A percentile compares a stretch with the other conserved stretches of the same genome.
Evolutionary conservation across 2,797 vertebrate genomes (phyloP).

Genomic region (Platyrinchus mystaceus): DNA sequence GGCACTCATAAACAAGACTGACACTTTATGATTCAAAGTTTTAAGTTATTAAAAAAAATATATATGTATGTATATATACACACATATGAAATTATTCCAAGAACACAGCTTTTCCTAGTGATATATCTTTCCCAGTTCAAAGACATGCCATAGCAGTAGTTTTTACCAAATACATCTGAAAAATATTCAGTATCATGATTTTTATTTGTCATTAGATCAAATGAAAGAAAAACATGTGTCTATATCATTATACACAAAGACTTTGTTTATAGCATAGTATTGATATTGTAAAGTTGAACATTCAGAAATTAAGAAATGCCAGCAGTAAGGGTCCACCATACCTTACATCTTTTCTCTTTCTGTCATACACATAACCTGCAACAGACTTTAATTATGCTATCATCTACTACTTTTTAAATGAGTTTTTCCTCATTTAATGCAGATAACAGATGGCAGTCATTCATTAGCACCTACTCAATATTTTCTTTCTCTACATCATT

Average conservation of each 20-base stretch:
- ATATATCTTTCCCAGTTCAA: neutral
- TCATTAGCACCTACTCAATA: neutral
- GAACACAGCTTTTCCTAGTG: fast-evolving
- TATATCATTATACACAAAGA: neutral
- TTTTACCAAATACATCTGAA: neutral
- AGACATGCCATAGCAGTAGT: neutral
- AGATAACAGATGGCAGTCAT: neutral
- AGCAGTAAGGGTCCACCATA: neutral
- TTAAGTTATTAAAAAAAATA: neutral
- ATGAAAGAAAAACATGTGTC: neutral
- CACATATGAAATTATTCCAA: neutral
- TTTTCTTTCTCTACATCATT: neutral
- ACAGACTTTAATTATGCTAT: neutral
- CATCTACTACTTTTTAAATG: neutral
- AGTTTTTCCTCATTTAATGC: neutral
- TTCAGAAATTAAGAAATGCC: neutral
- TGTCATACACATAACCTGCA: neutral
- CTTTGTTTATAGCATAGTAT: neutral
- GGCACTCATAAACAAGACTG: neutral
- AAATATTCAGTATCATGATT: neutral
- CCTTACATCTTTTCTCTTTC: neutral
- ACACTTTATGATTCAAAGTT: neutral
- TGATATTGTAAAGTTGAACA: neutral
- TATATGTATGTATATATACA: neutral
- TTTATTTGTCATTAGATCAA: neutral